Evolutionary conservation across 2,888 invertebrate species (phyloP), one percentile per base, ranked within the genome.

Genomic region (Idaea dimidiata): DNA sequence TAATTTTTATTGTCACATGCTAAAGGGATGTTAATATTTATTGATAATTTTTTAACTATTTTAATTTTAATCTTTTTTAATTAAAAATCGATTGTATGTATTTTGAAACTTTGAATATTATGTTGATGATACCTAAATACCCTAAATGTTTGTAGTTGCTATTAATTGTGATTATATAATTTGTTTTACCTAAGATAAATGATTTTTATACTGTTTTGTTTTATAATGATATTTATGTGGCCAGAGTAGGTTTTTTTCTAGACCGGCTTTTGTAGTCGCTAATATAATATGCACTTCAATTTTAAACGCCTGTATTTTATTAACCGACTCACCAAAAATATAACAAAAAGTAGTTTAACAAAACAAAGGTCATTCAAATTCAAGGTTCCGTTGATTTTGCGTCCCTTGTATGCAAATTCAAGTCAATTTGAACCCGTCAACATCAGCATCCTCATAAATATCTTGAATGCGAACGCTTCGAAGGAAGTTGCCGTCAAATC

Each of bases 321-420:
- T 60, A 18, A 33, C 6, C 58, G 24, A 60, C 59, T 58, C 60
- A 8, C 62, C 5, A 43, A 43, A 43, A 43, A 43, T 43, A 14
- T 8, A 43, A 43, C 43, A 43, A 43, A 43, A 43, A 43, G 0
- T 43, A 43, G 56, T 56, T 17, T 56, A 18, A 56, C 17, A 56
- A 17, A 68, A 71, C 68, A 72, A 70, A 69, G 70, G 65, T 73
- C 72, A 76, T 73, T 69, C 62, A 64, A 68, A 68, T 68, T 68
- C 66, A 63, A 65, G 66, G 66, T 69, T 76, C 63, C 68, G 65
- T 66, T 68, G 68, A 60, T 77, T 75, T 71, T 72, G 76, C 76
- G 77, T 80, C 82, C 80, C 81, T 87, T 86, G 81, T 85, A 86
- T 87, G 86, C 82, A 86, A 87, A 88, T 87, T 78, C 70, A 72